These are phyloP conservation scores for Leptinotarsa defecta DNA, from an alignment of 1,140 invertebrate species.

Conservation along the genomic window DNA sequence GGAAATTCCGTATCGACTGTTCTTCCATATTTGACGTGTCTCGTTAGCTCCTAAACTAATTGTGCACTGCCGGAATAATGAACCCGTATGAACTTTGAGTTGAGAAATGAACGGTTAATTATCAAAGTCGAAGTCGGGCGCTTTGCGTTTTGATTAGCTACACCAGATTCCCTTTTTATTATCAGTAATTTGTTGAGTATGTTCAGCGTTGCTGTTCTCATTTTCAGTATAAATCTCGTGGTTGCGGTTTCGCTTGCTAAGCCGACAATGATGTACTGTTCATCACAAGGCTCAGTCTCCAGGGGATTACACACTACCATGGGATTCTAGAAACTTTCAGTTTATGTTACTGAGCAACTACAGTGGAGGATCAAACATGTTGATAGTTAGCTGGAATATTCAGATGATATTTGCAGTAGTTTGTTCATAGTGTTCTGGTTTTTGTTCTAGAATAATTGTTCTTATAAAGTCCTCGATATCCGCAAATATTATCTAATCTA, in stretches of 20 bases:
- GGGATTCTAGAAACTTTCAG: conserved; percentile 12
- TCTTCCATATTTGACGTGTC: too few species aligned
- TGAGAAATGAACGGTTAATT: conserved; percentile 54
- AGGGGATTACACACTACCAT: background rate
- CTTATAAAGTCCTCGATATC: too few species aligned
- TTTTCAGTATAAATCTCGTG: conserved; percentile 17
- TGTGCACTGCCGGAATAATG: conserved; percentile 45
- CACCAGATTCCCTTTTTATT: conserved; percentile 24
- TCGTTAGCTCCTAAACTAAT: conserved; percentile 14
- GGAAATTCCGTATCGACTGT: too few species aligned
- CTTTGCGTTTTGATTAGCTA: conserved; percentile 37
- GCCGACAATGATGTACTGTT: conserved; percentile 14
- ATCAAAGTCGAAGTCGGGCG: conserved; percentile 44
- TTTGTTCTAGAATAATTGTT: too few species aligned
- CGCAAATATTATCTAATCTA: too few species aligned
- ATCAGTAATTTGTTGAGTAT: conserved; percentile 29
- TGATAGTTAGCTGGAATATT: too few species aligned
- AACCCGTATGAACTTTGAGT: conserved; percentile 56
- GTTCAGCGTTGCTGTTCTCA: conserved; percentile 19
- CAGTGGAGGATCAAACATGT: too few species aligned
- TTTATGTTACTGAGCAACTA: background rate
- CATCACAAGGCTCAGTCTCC: conserved; percentile 14
- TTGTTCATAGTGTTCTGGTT: too few species aligned
- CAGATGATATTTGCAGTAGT: too few species aligned
- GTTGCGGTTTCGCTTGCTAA: conserved; percentile 13